Evolutionary conservation across 2,113 vertebrate genomes (phyloP), one percentile per base, ranked within the genome.

Genomic region (Triplophysa siluroides): DNA sequence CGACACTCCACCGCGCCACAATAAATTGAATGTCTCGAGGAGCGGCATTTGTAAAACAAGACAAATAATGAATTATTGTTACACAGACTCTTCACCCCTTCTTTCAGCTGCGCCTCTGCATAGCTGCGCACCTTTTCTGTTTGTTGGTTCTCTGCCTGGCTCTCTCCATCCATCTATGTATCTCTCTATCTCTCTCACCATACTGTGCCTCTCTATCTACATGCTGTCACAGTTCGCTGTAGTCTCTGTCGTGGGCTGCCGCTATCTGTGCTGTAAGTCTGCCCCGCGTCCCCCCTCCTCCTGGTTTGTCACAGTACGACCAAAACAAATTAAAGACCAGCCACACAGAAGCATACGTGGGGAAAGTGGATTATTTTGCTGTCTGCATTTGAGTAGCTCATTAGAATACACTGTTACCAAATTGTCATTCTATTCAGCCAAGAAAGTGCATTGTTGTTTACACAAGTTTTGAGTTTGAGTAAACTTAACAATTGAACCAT

Each of bases 41-140:
- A 81, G 80, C 60, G 60, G 74, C 85, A 86, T 87, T 85, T 83
- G 82, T 88, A 87, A 81, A 89, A 87, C 87, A 89, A 87, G 83
- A 83, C 82, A 87, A 89, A 87, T 85, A 88, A 90, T 84, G 81
- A 89, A 88, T 90, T 79, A 86, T 83, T 81, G 79, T 86, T 86
- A 77, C 76, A 81, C 62, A 38, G 70, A 72, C 80, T 81, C 72
- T 81, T 80, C 78, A 76, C 79, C 73, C 41, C 76, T 69, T 69
- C 83, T 60, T 38, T 54, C 79, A 60, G 81, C 63, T 76, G 45
- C 74, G 70, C 58, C 75, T 74, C 65, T 65, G 61, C 84, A 83
- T 77, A 86, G 76, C 67, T 85, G 70, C 74, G 14, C 75, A 81
- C 81, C 63, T 45, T 81, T 76, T 74, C 71, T 78, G 78, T 83